Evolutionary conservation across 1,140 invertebrate genomes (phyloP).

Genomic region (Pseudomyrmex concolor): DNA sequence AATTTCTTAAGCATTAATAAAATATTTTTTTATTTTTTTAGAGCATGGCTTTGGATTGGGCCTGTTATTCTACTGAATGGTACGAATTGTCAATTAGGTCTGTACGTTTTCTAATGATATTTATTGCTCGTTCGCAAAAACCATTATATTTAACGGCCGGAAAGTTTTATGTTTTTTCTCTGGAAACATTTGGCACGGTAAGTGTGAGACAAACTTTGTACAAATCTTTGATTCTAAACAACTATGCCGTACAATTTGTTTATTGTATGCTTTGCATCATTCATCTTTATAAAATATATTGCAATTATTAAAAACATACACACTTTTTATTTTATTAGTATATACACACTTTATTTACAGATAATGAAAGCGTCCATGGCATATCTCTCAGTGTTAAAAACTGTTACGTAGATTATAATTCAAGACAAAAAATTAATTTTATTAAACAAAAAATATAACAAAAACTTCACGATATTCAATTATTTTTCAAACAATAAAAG

Average conservation of each 20-base stretch:
- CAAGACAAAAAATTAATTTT: not conserved
- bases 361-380: constrained; percentile 65
- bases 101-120: constrained; percentile 51
- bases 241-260: not conserved
- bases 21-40: constrained; percentile 23
- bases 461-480: not conserved
- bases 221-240: not conserved
- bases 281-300: not conserved
- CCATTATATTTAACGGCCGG: constrained; percentile 61
- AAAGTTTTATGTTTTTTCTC: constrained; percentile 67
- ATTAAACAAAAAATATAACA: not conserved
- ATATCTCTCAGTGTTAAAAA: constrained; percentile 58
- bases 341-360: constrained; percentile 39
- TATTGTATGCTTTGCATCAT: constrained; percentile 1
- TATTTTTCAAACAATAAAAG: constrained; percentile 18
- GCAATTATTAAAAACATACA: not conserved
- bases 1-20: too few species aligned
- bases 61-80: constrained; percentile 55
- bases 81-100: constrained; percentile 48
- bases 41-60: constrained; percentile 39
- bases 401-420: constrained; percentile 28
- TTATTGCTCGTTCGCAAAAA: constrained; percentile 62
- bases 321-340: too few species aligned
- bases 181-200: constrained; percentile 66
- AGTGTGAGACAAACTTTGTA: constrained; percentile 21